Evolutionary conservation across 2,888 invertebrate genomes (phyloP), one percentile per base, ranked within the genome.

Genomic region (Drosophila kanekoi): DNA sequence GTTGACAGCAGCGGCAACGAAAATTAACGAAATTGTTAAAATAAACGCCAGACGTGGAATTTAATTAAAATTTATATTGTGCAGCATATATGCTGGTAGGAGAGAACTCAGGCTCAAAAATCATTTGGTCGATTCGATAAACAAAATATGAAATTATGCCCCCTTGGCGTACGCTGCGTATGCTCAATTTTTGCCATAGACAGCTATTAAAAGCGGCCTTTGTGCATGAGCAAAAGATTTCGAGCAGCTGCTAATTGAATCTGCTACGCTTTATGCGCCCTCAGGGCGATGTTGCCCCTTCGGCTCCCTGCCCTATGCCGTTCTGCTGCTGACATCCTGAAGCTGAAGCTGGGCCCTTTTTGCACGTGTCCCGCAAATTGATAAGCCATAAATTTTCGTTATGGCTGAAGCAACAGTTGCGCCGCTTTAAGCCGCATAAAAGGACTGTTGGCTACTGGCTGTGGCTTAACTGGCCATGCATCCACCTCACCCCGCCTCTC

Each of bases 321-420:
- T 41, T 44, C 57, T 64, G 72, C 20, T 51, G 41, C 57, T 49
- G 59, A 58, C 54, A 41, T 53, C 16, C 40, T 14, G 18, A 9
- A 16, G 40, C 40, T 14, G 18, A 9, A 14, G 40, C 45, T 53
- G 61, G 67, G 53, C 70, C 70, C 58, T 65, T 69, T 28, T 56
- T 43, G 77, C 84, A 77, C 79, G 72, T 77, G 72, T 53, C 53
- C 59, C 69, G 40, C 68, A 71, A 77, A 84, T 79, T 85, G 85
- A 82, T 79, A 82, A 79, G 70, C 80, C 80, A 82, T 85, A 85
- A 85, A 83, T 85, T 68, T 75, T 72, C 71, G 65, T 73, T 75
- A 56, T 51, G 58, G 53, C 71, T 49, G 57, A 51, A 77, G 82
- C 85, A 82, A 85, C 82, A 82, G 85, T 82, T 82, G 76, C 53